Evolutionary conservation across 2,797 vertebrate species (phyloP).

Genomic region (Triplophysa yarkandensis): DNA sequence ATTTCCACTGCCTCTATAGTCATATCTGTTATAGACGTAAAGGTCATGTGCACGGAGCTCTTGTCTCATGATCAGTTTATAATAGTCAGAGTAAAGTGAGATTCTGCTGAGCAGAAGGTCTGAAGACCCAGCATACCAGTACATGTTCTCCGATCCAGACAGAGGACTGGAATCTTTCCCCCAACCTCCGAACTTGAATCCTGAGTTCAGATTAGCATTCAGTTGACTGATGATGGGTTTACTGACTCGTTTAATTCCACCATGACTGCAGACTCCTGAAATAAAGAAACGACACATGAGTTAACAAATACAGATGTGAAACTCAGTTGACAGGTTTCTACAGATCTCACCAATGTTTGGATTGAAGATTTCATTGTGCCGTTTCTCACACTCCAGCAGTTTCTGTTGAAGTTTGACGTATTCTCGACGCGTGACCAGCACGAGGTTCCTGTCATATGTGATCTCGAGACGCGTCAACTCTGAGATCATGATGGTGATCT

Average conservation of each 20-base stretch:
- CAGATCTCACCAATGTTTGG: constrained; percentile 52
- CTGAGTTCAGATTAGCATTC: constrained; percentile 62
- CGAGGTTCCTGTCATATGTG: constrained; percentile 57
- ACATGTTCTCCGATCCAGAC: constrained; percentile 67
- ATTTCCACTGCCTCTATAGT: constrained; percentile 69
- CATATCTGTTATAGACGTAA: neutral
- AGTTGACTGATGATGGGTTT: constrained; percentile 69
- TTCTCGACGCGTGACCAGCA: constrained; percentile 54
- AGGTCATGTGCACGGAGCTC: constrained; percentile 56
- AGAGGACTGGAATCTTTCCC: constrained; percentile 74
- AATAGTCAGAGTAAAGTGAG: constrained; percentile 67
- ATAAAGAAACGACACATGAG: neutral
- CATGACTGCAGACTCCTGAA: neutral
- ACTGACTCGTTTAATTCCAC: constrained; percentile 5
- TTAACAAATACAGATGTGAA: neutral
- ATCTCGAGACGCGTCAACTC: constrained; percentile 50
- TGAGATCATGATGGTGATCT: constrained; percentile 74
- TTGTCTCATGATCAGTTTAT: constrained; percentile 68
- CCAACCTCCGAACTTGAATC: constrained; percentile 69
- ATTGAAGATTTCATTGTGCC: constrained; percentile 57
- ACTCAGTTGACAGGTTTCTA: neutral
- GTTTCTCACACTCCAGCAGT: constrained; percentile 55
- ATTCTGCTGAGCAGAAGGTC: constrained; percentile 55
- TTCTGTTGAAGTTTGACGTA: constrained; percentile 54
- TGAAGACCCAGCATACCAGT: constrained; percentile 67